A percentile compares a stretch with the other conserved stretches of the same genome.
phyloP scores from a whole-genome alignment of 53 echinoderm and acorn worm species.

The Luidia sarsii region DNA sequence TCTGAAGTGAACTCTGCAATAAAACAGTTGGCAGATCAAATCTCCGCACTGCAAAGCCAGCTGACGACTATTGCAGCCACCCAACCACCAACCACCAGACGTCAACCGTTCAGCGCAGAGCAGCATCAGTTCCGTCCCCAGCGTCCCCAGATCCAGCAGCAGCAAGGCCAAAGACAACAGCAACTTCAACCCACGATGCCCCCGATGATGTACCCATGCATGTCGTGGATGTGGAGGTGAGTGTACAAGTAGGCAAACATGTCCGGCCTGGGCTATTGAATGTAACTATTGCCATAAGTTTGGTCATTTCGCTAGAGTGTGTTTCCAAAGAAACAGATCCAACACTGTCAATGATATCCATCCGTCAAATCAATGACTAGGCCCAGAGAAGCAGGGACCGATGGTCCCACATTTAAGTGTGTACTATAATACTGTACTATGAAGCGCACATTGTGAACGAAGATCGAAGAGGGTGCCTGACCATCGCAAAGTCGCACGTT shows the following conservation, averaged over 20 bases:
- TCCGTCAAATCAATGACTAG: conserved; percentile 6
- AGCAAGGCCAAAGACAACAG: background rate
- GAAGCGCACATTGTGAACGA: too few relatives aligned
- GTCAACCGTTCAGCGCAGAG: background rate
- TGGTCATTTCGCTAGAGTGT: background rate
- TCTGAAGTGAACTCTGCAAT: conserved; percentile 33
- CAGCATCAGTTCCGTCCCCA: background rate
- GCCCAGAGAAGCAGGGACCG: background rate
- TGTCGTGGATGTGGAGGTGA: conserved; percentile 23
- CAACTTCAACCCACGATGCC: background rate
- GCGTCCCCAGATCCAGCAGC: background rate
- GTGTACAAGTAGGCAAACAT: conserved; percentile 25
- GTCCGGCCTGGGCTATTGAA: conserved; percentile 11
- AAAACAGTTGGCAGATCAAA: background rate
- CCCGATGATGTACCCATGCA: background rate
- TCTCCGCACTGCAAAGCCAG: conserved; percentile 1
- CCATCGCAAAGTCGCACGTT: too few relatives aligned
- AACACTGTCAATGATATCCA: background rate
- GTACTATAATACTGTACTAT: background rate
- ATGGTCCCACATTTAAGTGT: background rate
- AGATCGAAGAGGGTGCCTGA: too few relatives aligned
- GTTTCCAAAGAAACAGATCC: background rate
- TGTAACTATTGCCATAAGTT: conserved; percentile 1
- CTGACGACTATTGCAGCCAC: conserved; percentile 17
- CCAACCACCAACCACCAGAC: background rate